phyloP scores from a whole-genome alignment of 2,113 vertebrate genomes.

The Urocitellus parryii region DNA sequence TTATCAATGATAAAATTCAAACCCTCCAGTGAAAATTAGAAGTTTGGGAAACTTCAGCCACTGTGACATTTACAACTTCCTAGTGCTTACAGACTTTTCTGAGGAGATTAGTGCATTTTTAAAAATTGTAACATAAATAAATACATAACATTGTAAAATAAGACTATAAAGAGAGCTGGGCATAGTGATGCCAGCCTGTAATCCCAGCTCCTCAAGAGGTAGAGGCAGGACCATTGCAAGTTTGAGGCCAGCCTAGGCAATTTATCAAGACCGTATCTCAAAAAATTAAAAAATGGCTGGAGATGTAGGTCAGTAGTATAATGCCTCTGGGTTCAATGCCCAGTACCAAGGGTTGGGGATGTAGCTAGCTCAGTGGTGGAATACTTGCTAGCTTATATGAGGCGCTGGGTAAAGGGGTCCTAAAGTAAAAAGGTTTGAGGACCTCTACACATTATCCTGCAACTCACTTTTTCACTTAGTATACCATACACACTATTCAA shows the following conservation, averaged over 20 bases:
- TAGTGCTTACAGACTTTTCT: slow-evolving; percentile 2
- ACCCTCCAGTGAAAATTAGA: slow-evolving; percentile 39
- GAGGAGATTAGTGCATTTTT: background rate
- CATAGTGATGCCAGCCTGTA: background rate
- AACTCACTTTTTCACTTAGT: slow-evolving; percentile 39
- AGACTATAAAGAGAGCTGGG: background rate
- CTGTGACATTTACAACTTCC: background rate
- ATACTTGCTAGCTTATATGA: too few relatives aligned
- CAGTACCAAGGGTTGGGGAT: background rate
- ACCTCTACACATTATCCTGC: background rate
- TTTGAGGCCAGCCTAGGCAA: background rate
- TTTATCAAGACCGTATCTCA: background rate
- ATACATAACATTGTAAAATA: background rate
- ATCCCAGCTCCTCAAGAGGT: background rate
- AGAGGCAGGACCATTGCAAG: background rate
- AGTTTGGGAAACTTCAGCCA: slow-evolving; percentile 50
- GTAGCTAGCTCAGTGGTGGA: too few relatives aligned
- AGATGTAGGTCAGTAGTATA: background rate
- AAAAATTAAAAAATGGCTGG: background rate
- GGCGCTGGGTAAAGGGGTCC: background rate
- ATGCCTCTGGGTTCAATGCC: background rate
- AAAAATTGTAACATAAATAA: background rate
- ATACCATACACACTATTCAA: background rate
- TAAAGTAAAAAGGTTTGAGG: slow-evolving; percentile 25
- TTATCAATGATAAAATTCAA: slow-evolving; percentile 31